Evolutionary conservation across 2,888 invertebrate genomes (phyloP).

Genomic region (Sepiola atlantica): DNA sequence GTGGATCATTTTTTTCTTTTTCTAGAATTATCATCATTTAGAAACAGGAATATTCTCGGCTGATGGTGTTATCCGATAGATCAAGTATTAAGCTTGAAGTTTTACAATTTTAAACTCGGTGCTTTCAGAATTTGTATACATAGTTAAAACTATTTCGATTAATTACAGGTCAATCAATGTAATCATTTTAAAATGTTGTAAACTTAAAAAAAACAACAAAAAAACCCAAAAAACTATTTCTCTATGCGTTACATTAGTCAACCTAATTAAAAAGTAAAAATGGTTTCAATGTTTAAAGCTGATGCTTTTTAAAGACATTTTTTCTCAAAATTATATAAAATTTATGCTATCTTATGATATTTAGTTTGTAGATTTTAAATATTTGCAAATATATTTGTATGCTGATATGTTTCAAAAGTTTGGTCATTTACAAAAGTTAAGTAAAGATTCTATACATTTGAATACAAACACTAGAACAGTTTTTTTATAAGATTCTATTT

Average conservation of each 20-base stretch:
- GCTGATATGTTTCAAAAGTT: neutral
- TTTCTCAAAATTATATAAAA: neutral
- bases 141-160: neutral
- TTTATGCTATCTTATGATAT: neutral
- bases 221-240: neutral
- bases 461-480: neutral
- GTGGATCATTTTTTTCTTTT: neutral
- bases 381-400: neutral
- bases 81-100: constrained; percentile 10
- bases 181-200: neutral
- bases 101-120: neutral
- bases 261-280: neutral
- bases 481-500: neutral
- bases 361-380: neutral
- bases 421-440: neutral
- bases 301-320: neutral
- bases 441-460: neutral
- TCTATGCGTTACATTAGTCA: neutral
- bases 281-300: neutral
- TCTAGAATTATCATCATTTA: neutral
- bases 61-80: neutral
- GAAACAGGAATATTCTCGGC: neutral
- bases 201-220: too few species aligned
- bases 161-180: neutral
- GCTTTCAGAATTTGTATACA: neutral